Evolutionary conservation across 2,888 invertebrate species (phyloP), one percentile per base, ranked within the genome.

Genomic region (Campopleginae sp.): DNA sequence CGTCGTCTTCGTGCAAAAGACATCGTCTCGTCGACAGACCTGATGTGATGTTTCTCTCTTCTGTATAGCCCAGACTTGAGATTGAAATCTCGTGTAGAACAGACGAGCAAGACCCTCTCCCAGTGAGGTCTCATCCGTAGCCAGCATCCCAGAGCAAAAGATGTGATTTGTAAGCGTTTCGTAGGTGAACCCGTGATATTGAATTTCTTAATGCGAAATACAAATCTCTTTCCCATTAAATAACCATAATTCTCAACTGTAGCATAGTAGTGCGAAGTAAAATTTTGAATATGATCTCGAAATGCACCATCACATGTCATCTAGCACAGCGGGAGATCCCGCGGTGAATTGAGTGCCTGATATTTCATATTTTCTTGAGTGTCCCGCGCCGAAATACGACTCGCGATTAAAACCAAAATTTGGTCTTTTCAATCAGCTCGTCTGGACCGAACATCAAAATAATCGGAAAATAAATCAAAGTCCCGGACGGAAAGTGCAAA

Each of bases 61-160:
- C 2, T 19, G 10, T 33, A 33, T 44, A 54, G 65, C 58, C 65
- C 58, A 14, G 46, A 72, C 27, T 48, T 33, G 33, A 78, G 82
- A 82, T 82, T 72, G 58, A 77, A 72, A 82, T 82, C 77, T 82
- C 23, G 38, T 58, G 72, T 72, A 54, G n/a, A 82, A 82, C 76
- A 72, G 58, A 72, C 72, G 33, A 31, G 46, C 44, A 46, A 75
- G 78, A 46, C 23, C 31, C 54, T 51, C 58, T 70, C 58, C 44
- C 12, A 54, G 78, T 58, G 68, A 54, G 51, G 78, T 68, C 44
- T 63, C 63, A 6, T 27, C 58, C 44, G 19, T 2, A 75, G 75
- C 63, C 31, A 68, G 61, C 42, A 68, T 68, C 42, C 44, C 66
- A 76, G 6, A 2, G 27, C 27, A 17, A 68, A 51, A 66, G 54